Percentiles rank a stretch among this genome's conserved stretches.
phyloP scores from a whole-genome alignment of 2,888 invertebrate species.

The Ophonus ardosiacus region DNA sequence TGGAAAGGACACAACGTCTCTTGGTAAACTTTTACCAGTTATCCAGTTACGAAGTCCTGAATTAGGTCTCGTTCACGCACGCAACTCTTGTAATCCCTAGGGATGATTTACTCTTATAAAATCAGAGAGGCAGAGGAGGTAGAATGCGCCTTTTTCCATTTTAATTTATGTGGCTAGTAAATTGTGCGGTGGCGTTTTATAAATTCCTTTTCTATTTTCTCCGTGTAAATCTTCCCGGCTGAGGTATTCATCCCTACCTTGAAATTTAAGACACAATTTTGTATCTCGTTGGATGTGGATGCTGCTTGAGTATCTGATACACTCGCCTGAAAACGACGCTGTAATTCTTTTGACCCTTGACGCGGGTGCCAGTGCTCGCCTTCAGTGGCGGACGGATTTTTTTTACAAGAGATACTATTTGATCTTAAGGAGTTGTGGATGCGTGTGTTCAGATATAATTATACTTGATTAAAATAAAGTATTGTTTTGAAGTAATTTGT shows the following conservation, averaged over 20 bases:
- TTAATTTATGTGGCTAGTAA: constrained; percentile 62
- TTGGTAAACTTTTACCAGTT: not conserved
- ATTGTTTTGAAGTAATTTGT: too few relatives aligned
- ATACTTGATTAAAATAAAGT: too few relatives aligned
- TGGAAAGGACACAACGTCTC: not conserved
- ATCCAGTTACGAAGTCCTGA: not conserved
- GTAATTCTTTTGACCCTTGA: constrained; percentile 60
- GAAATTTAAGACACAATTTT: constrained; percentile 61
- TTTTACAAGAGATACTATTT: not conserved
- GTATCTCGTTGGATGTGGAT: constrained; percentile 44
- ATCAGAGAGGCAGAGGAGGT: constrained; percentile 25
- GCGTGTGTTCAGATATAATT: too few relatives aligned
- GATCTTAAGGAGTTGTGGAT: too few relatives aligned
- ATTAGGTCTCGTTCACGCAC: constrained; percentile 27
- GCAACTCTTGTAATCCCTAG: constrained; percentile 18
- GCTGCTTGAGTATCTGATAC: constrained; percentile 45
- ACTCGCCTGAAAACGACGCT: constrained; percentile 31
- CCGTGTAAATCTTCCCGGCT: constrained; percentile 52
- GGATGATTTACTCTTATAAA: constrained; percentile 56
- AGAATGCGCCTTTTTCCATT: constrained; percentile 23
- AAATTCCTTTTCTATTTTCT: constrained; percentile 62
- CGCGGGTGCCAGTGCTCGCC: not conserved
- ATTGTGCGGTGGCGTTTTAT: constrained; percentile 61
- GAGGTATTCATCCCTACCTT: constrained; percentile 48
- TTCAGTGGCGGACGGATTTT: not conserved